A percentile compares a stretch with the other conserved stretches of the same genome.
Conservation (phyloP, 2,888 invertebrate species). For the Cecidostiba fungosa region DNA sequence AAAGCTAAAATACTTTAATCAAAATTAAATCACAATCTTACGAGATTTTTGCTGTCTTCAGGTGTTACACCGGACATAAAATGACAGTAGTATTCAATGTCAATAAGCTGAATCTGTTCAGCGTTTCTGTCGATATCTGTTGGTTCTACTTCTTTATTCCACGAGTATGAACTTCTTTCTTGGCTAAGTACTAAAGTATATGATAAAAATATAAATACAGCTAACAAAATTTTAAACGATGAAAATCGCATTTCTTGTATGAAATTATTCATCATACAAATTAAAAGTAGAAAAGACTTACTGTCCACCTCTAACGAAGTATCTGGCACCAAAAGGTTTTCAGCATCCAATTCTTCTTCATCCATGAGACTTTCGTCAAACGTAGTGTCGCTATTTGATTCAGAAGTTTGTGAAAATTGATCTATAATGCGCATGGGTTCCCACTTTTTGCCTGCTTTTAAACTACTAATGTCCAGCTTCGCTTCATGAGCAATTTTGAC, state of each 20-base stretch:
- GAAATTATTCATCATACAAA: neutral
- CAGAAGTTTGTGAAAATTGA: constrained; percentile 55
- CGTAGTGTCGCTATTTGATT: constrained; percentile 60
- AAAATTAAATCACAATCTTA: constrained; percentile 50
- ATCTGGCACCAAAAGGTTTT: constrained; percentile 14
- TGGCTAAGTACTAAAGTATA: constrained; percentile 48
- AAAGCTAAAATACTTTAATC: neutral
- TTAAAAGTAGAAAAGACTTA: constrained; percentile 53
- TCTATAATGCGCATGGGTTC: constrained; percentile 60
- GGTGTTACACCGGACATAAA: constrained; percentile 81
- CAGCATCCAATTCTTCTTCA: constrained; percentile 52
- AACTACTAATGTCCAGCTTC: constrained; percentile 52
- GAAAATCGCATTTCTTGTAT: neutral
- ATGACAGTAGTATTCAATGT: constrained; percentile 86
- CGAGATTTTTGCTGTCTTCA: constrained; percentile 59
- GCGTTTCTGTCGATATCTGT: constrained; percentile 85
- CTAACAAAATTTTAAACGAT: constrained; percentile 11
- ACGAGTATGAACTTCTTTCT: constrained; percentile 36
- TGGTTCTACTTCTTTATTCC: constrained; percentile 82
- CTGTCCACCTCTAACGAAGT: constrained; percentile 69
- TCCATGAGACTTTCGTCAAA: constrained; percentile 60
- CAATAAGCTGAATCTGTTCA: constrained; percentile 83
- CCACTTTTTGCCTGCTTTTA: neutral
- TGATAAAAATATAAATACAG: neutral
- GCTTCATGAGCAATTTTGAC: constrained; percentile 81